Evolutionary conservation across 1,140 invertebrate genomes (phyloP), one percentile per base, ranked within the genome.

Genomic region (Hypsibius dujardini): DNA sequence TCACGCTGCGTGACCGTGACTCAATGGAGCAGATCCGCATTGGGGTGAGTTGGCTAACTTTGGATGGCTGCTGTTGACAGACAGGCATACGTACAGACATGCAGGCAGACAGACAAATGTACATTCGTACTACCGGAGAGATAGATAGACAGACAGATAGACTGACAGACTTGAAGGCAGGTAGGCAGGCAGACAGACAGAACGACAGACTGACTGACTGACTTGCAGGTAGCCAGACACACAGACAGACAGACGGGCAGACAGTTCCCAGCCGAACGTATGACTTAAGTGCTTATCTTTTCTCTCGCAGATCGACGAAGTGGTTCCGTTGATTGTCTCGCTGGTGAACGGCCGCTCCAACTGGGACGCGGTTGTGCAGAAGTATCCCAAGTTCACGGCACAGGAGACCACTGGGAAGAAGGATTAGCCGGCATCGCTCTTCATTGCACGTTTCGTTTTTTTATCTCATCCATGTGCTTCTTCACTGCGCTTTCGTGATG

Each of bases 11-110:
- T 72, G 93, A 98, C 81, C 83, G 95, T 75, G 92, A 98, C 77
- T 86, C 87, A 7, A 97, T 95, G 87, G 84, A 86, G 73, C 96
- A 99, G 86, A 87, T 99, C 46, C 83, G 96, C 76, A 84, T 95
- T 74, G 85, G 86, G 56, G 86, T 95, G 81, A 83, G 84, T 79
- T 56, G 15, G 12, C 42, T 71, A 1, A 46, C 12, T 14, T 3
- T 59, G 42, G 2, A 3, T 59, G 47, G 40, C n/a, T n/a, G n/a
- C n/a, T n/a, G n/a, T n/a, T n/a, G 28, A 72, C n/a, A 74, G 1
- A 1, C n/a, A 45, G 15, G 15, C 2, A n/a, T 3, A 69, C n/a
- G 28, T 1, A 74, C 46, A 1, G 28, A 2, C 42, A 15, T 73
- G 45, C 40, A 76, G 46, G 71, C 1, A 47, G 72, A 69, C 40